phyloP scores from a whole-genome alignment of 2,113 vertebrate species.

The Amphiprion ocellaris region DNA sequence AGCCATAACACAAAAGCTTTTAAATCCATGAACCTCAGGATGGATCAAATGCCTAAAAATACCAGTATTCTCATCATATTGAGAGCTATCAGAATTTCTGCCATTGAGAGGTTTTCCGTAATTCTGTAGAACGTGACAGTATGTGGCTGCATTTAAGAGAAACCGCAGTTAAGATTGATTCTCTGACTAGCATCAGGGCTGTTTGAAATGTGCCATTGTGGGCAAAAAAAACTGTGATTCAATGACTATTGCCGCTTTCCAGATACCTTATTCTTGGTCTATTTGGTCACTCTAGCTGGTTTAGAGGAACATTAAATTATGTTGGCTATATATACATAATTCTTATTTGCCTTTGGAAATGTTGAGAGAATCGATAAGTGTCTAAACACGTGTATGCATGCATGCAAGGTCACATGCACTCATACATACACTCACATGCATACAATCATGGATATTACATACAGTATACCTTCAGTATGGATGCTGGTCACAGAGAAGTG shows the following conservation, averaged over 20 bases:
- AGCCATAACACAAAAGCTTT: constrained; percentile 84
- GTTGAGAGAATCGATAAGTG: constrained; percentile 70
- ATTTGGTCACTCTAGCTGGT: constrained; percentile 33
- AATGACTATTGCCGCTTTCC: constrained; percentile 61
- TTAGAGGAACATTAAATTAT: constrained; percentile 29
- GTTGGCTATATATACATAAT: constrained; percentile 26
- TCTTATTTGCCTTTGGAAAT: constrained; percentile 59
- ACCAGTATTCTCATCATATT: constrained; percentile 81
- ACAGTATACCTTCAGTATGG: constrained; percentile 42
- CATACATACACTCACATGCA: neutral
- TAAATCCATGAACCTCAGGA: constrained; percentile 82
- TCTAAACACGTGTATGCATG: neutral
- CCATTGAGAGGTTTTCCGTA: constrained; percentile 71
- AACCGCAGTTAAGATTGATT: constrained; percentile 76
- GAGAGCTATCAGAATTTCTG: constrained; percentile 77
- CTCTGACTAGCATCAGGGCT: constrained; percentile 44
- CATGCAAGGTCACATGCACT: neutral
- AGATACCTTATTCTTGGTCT: constrained; percentile 42
- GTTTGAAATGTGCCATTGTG: constrained; percentile 65
- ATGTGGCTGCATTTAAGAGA: constrained; percentile 74
- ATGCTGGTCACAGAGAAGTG: constrained; percentile 71
- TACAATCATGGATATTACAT: neutral
- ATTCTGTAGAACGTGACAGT: constrained; percentile 77
- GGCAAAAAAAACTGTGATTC: constrained; percentile 41
- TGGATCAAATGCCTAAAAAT: constrained; percentile 85